phyloP scores from a whole-genome alignment of 1,140 invertebrate genomes.

The Pseudobourletiella spinata region DNA sequence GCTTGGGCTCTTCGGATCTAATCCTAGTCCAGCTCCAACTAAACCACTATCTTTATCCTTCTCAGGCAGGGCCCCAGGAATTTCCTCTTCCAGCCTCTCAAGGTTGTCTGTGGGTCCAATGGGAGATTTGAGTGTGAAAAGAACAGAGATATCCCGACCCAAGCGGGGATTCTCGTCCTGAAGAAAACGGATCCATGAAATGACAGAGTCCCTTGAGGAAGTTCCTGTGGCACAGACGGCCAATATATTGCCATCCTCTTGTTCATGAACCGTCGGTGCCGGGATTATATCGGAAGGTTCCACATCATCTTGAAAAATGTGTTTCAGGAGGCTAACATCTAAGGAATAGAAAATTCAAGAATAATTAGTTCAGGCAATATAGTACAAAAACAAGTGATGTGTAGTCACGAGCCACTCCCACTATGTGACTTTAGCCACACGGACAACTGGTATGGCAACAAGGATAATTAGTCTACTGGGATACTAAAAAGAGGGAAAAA shows the following conservation, averaged over 20 bases:
- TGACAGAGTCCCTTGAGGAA: slow-evolving; percentile 76
- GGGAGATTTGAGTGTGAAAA: slow-evolving; percentile 58
- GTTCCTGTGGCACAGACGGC: slow-evolving; percentile 79
- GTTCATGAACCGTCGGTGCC: slow-evolving; percentile 69
- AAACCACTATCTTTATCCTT: neutral
- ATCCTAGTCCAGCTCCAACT: slow-evolving; percentile 3
- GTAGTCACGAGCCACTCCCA: no score
- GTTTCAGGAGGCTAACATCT: slow-evolving; percentile 51
- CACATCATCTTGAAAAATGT: slow-evolving; percentile 38
- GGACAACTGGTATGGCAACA: no score
- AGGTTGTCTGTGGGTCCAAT: slow-evolving; percentile 37
- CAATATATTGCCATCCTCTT: slow-evolving; percentile 84
- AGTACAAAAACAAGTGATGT: no score
- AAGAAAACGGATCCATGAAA: slow-evolving; percentile 85
- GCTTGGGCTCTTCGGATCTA: slow-evolving; percentile 23
- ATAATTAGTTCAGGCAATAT: no score
- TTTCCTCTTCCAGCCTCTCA: slow-evolving; percentile 9
- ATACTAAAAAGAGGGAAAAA: no score
- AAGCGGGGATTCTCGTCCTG: slow-evolving; percentile 68
- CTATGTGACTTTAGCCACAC: no score
- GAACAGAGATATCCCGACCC: slow-evolving; percentile 56
- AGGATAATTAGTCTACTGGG: no score
- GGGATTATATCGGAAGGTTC: slow-evolving; percentile 34
- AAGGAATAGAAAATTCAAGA: slow-evolving; percentile 40
- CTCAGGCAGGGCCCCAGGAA: slow-evolving; percentile 1